These are phyloP conservation scores for Aplidium turbinatum DNA, from an alignment of 23 tunicate genomes.

Conservation along the genomic window DNA sequence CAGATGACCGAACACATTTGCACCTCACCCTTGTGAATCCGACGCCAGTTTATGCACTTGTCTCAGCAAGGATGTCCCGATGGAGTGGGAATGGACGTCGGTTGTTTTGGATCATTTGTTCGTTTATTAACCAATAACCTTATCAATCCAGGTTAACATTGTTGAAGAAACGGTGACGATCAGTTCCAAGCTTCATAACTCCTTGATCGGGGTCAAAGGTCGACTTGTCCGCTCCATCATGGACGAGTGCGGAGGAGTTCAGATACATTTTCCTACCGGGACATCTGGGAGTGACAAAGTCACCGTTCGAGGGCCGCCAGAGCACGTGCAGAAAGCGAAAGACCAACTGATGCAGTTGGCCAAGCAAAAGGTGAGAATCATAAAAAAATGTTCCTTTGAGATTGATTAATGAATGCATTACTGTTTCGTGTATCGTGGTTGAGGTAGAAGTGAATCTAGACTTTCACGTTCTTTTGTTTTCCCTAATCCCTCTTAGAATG, in stretches of 20 bases:
- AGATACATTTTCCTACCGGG: constrained; percentile 94
- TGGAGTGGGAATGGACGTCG: neutral
- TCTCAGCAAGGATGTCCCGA: too few relatives aligned
- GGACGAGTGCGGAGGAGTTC: constrained; percentile 89
- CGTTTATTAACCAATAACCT: neutral
- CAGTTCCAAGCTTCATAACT: constrained; percentile 90
- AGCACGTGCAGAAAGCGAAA: constrained; percentile 81
- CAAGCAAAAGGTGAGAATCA: constrained; percentile 63
- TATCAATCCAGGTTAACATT: constrained; percentile 58
- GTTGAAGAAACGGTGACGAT: constrained; percentile 73
- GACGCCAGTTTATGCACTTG: too few relatives aligned
- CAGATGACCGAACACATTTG: too few relatives aligned
- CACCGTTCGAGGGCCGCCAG: constrained; percentile 73
- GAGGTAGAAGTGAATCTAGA: too few relatives aligned
- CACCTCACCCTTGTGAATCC: too few relatives aligned
- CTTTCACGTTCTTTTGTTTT: too few relatives aligned
- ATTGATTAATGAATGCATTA: too few relatives aligned
- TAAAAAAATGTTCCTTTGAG: too few relatives aligned
- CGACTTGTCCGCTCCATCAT: constrained; percentile 72
- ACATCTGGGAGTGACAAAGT: constrained; percentile 87
- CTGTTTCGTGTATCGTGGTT: too few relatives aligned
- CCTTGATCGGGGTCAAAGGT: constrained; percentile 92
- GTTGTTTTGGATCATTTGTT: neutral
- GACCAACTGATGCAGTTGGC: constrained; percentile 77
- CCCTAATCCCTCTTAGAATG: too few relatives aligned